Conservation (phyloP, 2,113 vertebrate genomes). For the Numenius arquata region DNA sequence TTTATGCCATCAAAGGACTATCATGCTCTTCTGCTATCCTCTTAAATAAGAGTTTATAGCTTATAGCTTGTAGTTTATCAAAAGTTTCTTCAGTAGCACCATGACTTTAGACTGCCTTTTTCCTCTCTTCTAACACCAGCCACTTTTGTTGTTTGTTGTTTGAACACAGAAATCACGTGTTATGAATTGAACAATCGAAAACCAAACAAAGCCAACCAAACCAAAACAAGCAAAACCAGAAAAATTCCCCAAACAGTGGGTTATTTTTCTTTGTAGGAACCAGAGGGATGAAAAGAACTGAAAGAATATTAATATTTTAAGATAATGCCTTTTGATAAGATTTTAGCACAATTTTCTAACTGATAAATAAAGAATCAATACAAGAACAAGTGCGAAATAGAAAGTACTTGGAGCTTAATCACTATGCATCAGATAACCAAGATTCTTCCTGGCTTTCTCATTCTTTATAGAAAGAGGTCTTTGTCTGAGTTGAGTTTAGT, state of each 20-base stretch:
- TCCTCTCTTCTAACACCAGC: background rate
- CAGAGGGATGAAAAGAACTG: background rate
- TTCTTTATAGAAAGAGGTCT: background rate
- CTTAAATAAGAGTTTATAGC: background rate
- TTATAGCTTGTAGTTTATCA: background rate
- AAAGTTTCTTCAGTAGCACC: background rate
- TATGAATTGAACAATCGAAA: background rate
- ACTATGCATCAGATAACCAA: background rate
- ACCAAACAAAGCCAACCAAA: background rate
- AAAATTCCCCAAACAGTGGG: rapidly evolving
- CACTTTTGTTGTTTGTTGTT: background rate
- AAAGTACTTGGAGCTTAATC: background rate
- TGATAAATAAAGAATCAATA: background rate
- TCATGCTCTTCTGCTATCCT: background rate
- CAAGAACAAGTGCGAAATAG: background rate
- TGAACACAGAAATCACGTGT: background rate
- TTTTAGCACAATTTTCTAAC: background rate
- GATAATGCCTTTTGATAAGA: background rate
- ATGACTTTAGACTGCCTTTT: background rate
- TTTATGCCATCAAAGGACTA: background rate
- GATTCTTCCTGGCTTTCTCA: background rate
- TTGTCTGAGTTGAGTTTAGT: background rate
- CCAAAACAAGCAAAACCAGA: background rate
- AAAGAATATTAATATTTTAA: background rate
- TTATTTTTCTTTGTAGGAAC: background rate